Evolutionary conservation across 2,797 vertebrate genomes (phyloP).

Genomic region (Holocentrus rufus): DNA sequence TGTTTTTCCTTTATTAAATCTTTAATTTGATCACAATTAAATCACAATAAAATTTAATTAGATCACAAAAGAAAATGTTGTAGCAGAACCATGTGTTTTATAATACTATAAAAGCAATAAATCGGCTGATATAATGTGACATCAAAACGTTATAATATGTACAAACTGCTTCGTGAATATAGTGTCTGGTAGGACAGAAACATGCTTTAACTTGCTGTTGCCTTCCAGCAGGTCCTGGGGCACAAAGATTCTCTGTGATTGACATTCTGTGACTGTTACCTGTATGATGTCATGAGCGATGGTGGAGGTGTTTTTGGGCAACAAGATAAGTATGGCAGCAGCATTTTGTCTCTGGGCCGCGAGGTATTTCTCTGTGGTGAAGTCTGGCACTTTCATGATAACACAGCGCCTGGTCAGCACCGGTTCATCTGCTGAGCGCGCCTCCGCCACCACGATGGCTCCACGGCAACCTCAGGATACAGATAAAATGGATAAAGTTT

Average conservation of each 20-base stretch:
- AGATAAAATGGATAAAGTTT: slow-evolving; percentile 7
- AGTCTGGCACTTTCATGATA: slow-evolving; percentile 83
- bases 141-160: neutral
- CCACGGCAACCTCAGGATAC: slow-evolving; percentile 79
- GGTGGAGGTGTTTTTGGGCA: slow-evolving; percentile 77
- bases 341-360: slow-evolving; percentile 81
- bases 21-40: no score
- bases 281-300: slow-evolving; percentile 66
- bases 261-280: slow-evolving; percentile 69
- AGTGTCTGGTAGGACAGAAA: neutral
- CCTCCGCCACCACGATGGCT: slow-evolving; percentile 83
- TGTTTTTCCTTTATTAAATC: neutral
- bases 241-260: neutral
- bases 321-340: slow-evolving; percentile 82
- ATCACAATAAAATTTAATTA: no score
- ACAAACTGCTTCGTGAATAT: neutral
- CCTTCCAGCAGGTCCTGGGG: neutral
- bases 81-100: neutral
- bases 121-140: slow-evolving; percentile 16
- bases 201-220: slow-evolving; percentile 5
- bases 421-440: slow-evolving; percentile 76
- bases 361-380: slow-evolving; percentile 74
- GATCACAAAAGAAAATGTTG: no score
- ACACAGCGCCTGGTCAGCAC: slow-evolving; percentile 82
- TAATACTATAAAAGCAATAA: slow-evolving; percentile 1